phyloP scores from a whole-genome alignment of 2,797 vertebrate genomes.

The Chelmon rostratus region DNA sequence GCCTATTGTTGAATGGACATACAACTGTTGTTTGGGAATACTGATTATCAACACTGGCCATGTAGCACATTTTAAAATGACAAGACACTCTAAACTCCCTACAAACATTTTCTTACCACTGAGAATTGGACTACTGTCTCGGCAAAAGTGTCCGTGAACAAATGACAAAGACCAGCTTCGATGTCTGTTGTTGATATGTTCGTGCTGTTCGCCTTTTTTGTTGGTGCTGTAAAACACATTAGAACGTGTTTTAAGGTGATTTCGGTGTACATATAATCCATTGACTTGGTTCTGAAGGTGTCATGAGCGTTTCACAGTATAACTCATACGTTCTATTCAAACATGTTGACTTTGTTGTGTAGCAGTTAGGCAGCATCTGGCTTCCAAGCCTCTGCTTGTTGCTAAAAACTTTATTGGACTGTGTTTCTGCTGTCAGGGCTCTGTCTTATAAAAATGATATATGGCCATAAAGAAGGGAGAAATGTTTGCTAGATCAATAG shows the following conservation, averaged over 20 bases:
- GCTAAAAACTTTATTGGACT: conserved; percentile 16
- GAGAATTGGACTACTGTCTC: neutral
- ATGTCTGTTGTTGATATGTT: neutral
- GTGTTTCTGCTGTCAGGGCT: neutral
- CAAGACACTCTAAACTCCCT: neutral
- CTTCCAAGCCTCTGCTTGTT: conserved; percentile 34
- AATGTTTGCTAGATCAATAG: neutral
- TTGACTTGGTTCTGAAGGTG: conserved; percentile 1
- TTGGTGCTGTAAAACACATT: neutral
- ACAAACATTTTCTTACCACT: neutral
- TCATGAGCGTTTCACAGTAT: conserved; percentile 12
- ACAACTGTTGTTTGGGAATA: neutral
- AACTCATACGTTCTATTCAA: neutral
- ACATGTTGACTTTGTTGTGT: conserved; percentile 7
- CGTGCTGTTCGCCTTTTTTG: rapidly evolving
- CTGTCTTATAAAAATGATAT: neutral
- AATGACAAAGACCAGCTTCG: neutral
- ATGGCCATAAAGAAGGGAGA: neutral
- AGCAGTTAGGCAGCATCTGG: neutral
- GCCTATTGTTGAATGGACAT: neutral
- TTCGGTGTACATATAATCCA: neutral
- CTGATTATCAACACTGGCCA: neutral
- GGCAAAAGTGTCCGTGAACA: too few species aligned
- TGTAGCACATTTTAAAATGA: neutral
- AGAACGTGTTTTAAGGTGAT: neutral